phyloP scores from a whole-genome alignment of 2,797 vertebrate genomes.

The Falco biarmicus region DNA sequence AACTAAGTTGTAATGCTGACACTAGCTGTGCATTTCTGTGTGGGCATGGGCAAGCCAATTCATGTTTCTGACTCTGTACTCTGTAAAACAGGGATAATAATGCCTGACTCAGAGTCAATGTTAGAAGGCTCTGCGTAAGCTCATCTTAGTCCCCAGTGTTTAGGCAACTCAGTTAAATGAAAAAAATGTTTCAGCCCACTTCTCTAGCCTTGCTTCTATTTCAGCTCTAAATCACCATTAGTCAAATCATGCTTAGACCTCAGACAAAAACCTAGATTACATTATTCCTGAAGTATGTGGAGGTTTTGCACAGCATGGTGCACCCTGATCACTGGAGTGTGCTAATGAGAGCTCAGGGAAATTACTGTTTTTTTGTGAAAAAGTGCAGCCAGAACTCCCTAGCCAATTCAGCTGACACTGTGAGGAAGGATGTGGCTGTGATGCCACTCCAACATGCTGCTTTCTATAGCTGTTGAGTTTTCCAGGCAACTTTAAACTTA shows the following conservation, averaged over 20 bases:
- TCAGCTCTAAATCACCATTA: background rate
- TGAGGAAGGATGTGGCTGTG: background rate
- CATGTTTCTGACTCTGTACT: constrained; percentile 17
- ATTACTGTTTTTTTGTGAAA: background rate
- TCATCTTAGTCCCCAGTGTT: background rate
- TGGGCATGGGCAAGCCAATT: constrained; percentile 38
- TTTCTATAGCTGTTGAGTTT: background rate
- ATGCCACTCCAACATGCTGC: background rate
- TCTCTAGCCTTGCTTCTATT: constrained; percentile 3
- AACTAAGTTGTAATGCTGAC: constrained; percentile 28
- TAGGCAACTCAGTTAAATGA: constrained; percentile 7
- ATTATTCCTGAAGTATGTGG: background rate
- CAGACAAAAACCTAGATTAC: background rate
- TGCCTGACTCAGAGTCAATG: constrained; percentile 18
- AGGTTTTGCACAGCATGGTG: background rate
- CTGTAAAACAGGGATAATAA: constrained; percentile 21
- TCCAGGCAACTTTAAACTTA: background rate
- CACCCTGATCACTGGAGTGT: background rate
- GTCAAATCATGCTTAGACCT: background rate
- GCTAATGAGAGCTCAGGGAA: background rate
- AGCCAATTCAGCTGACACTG: background rate
- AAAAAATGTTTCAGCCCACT: constrained; percentile 13
- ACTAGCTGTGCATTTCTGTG: background rate
- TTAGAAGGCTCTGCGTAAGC: constrained; percentile 5
- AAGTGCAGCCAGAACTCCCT: background rate